Base-by-base conservation (phyloP, 2,797 vertebrate species). In the Hozukius guyotensis region DNA sequence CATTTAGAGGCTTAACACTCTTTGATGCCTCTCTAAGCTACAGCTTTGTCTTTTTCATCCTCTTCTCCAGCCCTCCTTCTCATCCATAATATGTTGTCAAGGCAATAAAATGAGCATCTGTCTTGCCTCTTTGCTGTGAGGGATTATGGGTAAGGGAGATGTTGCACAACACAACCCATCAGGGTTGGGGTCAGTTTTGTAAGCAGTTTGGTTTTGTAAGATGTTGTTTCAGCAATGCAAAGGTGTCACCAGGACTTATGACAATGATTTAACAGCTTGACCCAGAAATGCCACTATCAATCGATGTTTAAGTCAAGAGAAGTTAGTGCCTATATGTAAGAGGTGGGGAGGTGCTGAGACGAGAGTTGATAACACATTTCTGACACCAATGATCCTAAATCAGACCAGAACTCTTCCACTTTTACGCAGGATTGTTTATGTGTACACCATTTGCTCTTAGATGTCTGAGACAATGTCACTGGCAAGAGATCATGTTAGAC, bases 31-130 rank as follows among this genome's bases (percentile, higher is more conserved):
- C 25, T 61, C 18, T 72, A 67, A 77, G 57, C 79, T 55, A 8
- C 66, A 16, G 25, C 78, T 76, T 92, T 56, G 18, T 52, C 57
- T 59, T 77, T 67, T 70, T 76, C 14, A 80, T 83, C 80, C 78
- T 67, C 61, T 20, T 2, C 55, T 24, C 3, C 14, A 62, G 25
- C 22, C 70, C 32, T 78, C 13, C 14, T 12, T 8, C 59, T 55
- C 62, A 55, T 61, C 36, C 32, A 31, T 46, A 38, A 61, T 59
- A 42, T 68, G 72, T 82, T 81, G 66, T 84, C 80, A 80, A 22
- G 75, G 65, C 42, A 62, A 69, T 31, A n/a, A 66, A 82, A 59
- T 56, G 42, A 72, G 36, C 69, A 71, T 70, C 60, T 73, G 69
- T 75, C 72, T 52, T 20, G 77, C 53, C 64, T 72, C 16, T 71